A percentile compares a stretch with the other conserved stretches of the same genome.
phyloP scores from a whole-genome alignment of 2,888 invertebrate species.

The Lysandra bellargus region DNA sequence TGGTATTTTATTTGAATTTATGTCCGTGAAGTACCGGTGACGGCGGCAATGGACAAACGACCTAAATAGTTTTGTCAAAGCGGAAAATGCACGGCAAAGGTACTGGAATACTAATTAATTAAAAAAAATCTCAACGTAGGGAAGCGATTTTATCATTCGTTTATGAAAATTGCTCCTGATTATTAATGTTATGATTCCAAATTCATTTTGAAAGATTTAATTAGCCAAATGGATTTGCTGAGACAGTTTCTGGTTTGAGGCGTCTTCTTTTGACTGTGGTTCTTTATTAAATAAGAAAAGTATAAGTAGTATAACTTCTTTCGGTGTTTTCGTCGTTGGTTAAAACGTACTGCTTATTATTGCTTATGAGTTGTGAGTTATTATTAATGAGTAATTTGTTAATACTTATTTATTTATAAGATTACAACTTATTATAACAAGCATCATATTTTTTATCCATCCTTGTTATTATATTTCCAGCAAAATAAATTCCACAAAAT shows the following conservation, averaged over 20 bases:
- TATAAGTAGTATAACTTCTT: too few species aligned
- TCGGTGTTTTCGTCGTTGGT: too few species aligned
- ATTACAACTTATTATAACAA: background rate
- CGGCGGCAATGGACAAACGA: too few species aligned
- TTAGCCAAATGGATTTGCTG: conserved; percentile 13
- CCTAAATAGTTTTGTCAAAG: conserved; percentile 52
- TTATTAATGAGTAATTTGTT: too few species aligned
- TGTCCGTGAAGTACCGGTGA: too few species aligned
- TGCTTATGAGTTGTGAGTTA: too few species aligned
- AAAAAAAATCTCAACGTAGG: conserved; percentile 45
- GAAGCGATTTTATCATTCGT: conserved; percentile 39
- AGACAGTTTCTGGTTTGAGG: background rate
- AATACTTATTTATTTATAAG: background rate
- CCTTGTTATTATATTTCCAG: background rate
- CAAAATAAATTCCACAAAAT: background rate
- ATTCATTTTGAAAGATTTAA: conserved; percentile 6
- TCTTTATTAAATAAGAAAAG: background rate
- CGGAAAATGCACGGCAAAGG: conserved; percentile 42
- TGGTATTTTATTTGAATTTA: too few species aligned
- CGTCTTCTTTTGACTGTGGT: background rate
- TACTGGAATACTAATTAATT: conserved; percentile 65
- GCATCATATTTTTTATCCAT: background rate
- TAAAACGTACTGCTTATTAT: too few species aligned
- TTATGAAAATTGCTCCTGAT: conserved; percentile 31
- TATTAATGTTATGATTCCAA: conserved; percentile 30